phyloP scores from a whole-genome alignment of 2,888 invertebrate species.

The Trachelus troglodyta region DNA sequence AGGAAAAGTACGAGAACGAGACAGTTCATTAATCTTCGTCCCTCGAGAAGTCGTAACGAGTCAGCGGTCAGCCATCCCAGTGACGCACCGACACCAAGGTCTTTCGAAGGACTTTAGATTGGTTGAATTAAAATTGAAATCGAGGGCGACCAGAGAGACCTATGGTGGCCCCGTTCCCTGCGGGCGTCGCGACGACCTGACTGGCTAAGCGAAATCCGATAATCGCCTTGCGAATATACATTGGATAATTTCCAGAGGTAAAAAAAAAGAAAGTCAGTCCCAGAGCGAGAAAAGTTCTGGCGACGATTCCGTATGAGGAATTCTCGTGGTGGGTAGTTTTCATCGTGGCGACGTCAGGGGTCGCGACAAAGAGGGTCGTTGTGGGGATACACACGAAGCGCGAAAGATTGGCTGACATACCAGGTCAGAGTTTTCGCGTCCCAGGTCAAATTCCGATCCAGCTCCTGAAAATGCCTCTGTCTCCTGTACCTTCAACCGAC shows the following conservation, averaged over 20 bases:
- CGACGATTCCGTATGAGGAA: neutral
- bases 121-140: slow-evolving; percentile 18
- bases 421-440: slow-evolving; percentile 56
- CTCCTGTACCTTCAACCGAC: too few species aligned
- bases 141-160: neutral
- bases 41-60: neutral
- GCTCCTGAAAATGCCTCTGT: slow-evolving; percentile 41
- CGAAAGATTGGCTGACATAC: slow-evolving; percentile 55
- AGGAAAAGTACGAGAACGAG: slow-evolving; percentile 21
- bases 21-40: slow-evolving; percentile 18
- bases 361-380: neutral
- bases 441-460: slow-evolving; percentile 51
- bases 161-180: neutral
- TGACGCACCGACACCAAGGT: neutral
- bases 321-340: slow-evolving; percentile 6
- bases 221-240: slow-evolving; percentile 45
- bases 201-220: slow-evolving; percentile 58
- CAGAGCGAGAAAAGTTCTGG: too few species aligned
- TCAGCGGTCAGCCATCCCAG: neutral
- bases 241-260: slow-evolving; percentile 35
- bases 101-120: neutral
- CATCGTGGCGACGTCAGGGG: neutral
- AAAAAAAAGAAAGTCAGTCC: slow-evolving; percentile 25
- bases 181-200: neutral
- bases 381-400: neutral